Evolutionary conservation across 2,888 invertebrate species (phyloP), one percentile per base, ranked within the genome.

Genomic region (Caenorhabditis doughertyi): DNA sequence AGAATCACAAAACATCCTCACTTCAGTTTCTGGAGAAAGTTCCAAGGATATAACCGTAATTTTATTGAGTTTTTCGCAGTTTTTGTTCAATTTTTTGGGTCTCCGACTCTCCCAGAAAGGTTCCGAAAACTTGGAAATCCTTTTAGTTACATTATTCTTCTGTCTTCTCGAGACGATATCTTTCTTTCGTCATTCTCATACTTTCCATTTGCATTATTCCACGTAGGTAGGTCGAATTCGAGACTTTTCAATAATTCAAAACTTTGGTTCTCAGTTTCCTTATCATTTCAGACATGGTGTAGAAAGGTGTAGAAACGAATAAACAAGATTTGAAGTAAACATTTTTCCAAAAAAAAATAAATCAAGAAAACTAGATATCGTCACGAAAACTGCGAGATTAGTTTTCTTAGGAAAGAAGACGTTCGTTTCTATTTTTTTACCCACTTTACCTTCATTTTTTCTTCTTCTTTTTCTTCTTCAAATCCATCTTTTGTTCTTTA

Each of bases 401-500:
- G 39, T 23, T 39, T 29, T 32, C 29, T 58, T 13, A 16, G 4
- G 27, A 16, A 5, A n/a, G 32, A 58, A 58, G 39, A 5, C 39
- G 58, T 58, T 58, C 35, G 1, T 5, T 56, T 56, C 18, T 16
- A 21, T 39, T 47, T 47, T 21, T 4, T 21, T 21, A 18, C 13
- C 5, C 23, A 39, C 23, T 21, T 56, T 4, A 53, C 7, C 9
- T 58, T 23, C 18, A 11, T 23, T 58, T 58, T 35, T 2, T 39
- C 16, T 39, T 39, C 39, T 13, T 39, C 32, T 32, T 9, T 9
- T 32, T 32, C 32, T 32, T 32, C 32, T 39, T 13, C 39, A 58
- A 39, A 58, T 58, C 58, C 58, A 58, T 58, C 39, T 39, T 39
- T 58, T 58, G 58, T 58, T 58, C 58, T 11, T 39, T 21, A 8